Base-by-base conservation (phyloP, 1,140 invertebrate genomes). In the Zaprionus camerounensis region DNA sequence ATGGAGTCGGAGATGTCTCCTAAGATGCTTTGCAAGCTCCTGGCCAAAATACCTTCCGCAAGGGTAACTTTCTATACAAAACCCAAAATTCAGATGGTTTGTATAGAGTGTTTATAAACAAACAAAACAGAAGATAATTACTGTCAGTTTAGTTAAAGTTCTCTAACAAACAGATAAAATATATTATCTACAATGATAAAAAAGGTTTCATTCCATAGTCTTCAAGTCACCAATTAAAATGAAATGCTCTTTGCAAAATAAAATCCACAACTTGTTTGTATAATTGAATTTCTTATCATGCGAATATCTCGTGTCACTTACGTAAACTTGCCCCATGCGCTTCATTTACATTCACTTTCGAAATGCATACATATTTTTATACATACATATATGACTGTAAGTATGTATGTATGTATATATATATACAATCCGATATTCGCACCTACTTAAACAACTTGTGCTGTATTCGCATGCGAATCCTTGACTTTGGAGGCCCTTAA, bases 401-500 rank as follows among this genome's bases (percentile, higher is more conserved):
- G 56, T 24, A 34, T 24, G 7, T 20, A 44, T 7, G 9, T 20
- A 15, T 62, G 1, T 63, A 17, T 63, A 20, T 5, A 12, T n/a
- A n/a, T n/a, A n/a, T 22, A 44, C 41, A 49, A 15, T 0, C 51
- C 36, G 51, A 56, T 26, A 31, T 57, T 64, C 59, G 72, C 72
- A 70, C 66, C 51, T 63, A 64, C 59, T 75, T 70, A 51, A 51
- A 20, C 53, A 57, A 51, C 59, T 69, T 22, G 34, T 15, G 26
- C 34, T 36, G 20, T 64, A 73, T 78, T 44, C 41, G 74, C 72
- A 67, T 70, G 74, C 67, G 62, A 78, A 85, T 78, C 82, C 82
- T 86, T 86, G 82, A 85, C 82, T 85, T 75, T 78, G 78, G 49
- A 59, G 67, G 28, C 46, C 74, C 78, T 85, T 84, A 85, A 84